Evolutionary conservation across 2,888 invertebrate genomes (phyloP), one percentile per base, ranked within the genome.

Genomic region (Lottia gigantea): DNA sequence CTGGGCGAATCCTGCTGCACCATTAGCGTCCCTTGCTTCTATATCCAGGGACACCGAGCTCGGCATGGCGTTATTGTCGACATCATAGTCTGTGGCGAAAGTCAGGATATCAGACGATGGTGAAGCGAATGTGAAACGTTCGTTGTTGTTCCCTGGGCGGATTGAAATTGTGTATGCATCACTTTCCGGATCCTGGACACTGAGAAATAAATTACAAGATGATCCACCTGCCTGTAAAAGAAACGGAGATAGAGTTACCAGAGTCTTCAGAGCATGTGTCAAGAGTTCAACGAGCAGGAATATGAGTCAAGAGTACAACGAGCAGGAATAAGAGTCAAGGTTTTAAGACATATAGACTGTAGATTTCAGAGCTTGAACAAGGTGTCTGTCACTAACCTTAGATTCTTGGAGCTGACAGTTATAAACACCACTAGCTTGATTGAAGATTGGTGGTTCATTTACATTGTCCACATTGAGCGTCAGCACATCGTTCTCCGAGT

Each of bases 391-490:
- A 6, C 25, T 11, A 15, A 65, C 65, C 25, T 40, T 46, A 19
- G 65, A 65, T 23, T 65, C 65, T 16, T 45, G 16, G 4, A 65
- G 40, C 2, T 23, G 40, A 19, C 65, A 65, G 19, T 7, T 46
- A 45, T 65, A 65, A 8, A 40, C 40, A 1, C 40, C 40, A 23
- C n/a, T 40, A 4, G 40, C 23, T 19, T 15, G n/a, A 46, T 40
- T 23, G 19, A 65, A 65, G 45, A 65, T 31, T 0, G 65, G 65
- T 23, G 40, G 16, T 45, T 65, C 65, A 23, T 65, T 65, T 4
- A 65, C 46, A 45, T 65, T 65, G 11, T 45, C 40, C 15, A 65
- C 65, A 7, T 65, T 65, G 15, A 65, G 19, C 4, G 65, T 65
- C 46, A 65, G 40, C 19, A 65, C 65, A 15, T 65, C 65, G 23